Conservation (phyloP, 2,888 invertebrate genomes). For the Andricus quercusramuli region DNA sequence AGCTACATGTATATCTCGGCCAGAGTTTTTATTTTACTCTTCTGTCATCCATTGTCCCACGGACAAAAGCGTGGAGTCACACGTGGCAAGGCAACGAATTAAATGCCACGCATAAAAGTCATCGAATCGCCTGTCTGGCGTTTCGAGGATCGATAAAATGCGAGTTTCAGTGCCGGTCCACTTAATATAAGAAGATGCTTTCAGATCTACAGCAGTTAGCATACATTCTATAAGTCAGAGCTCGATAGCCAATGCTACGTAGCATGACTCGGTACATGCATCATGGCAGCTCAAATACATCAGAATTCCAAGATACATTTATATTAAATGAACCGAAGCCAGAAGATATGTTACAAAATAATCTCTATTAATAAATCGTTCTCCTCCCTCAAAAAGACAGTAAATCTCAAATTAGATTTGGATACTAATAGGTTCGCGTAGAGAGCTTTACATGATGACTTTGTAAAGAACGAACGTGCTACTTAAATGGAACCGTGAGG, state of each 20-base stretch:
- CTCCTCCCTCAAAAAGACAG: too few relatives aligned
- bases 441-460: too few relatives aligned
- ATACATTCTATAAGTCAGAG: constrained; percentile 21
- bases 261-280: constrained; percentile 66
- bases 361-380: not conserved
- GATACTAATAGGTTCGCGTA: too few relatives aligned
- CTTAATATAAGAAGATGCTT: constrained; percentile 15
- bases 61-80: constrained; percentile 54
- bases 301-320: not conserved
- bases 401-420: too few relatives aligned
- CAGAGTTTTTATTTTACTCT: constrained; percentile 42
- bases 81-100: constrained; percentile 48
- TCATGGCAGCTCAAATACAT: constrained; percentile 49
- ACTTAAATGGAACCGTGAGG: too few relatives aligned
- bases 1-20: not conserved
- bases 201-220: constrained; percentile 32
- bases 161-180: constrained; percentile 30
- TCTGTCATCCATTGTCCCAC: constrained; percentile 40
- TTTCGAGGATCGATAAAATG: constrained; percentile 50
- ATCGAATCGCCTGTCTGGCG: constrained; percentile 44
- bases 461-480: too few relatives aligned
- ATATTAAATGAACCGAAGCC: not conserved
- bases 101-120: constrained; percentile 52
- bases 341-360: not conserved
- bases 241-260: constrained; percentile 54